Evolutionary conservation across 2,797 vertebrate species (phyloP), one percentile per base, ranked within the genome.

Genomic region (Dendrocincla tyrannina): DNA sequence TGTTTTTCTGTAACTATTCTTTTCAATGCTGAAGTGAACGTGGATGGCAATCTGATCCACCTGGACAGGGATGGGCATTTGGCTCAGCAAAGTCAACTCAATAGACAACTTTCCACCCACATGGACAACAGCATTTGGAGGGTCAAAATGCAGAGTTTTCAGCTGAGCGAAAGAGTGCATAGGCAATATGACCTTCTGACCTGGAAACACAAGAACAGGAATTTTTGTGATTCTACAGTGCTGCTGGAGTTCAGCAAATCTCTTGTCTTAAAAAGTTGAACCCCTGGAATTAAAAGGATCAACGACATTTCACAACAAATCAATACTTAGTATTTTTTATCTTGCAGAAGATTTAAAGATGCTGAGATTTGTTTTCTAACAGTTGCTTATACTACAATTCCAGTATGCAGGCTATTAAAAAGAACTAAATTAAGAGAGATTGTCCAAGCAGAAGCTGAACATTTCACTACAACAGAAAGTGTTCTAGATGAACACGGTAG

Each of bases 131-230:
- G 99, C 98, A 0, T 98, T 98, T 32, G 98, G 95, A 6, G 99
- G 99, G 20, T 95, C 97, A 72, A 99, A 99, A 85, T 98, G 98
- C 4, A 99, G 97, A 87, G 98, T 98, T 5, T 97, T 98, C 91
- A 99, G 98, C 83, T 98, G 98, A 33, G 99, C 98, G 11, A 99
- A 99, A 8, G 98, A 98, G 15, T 97, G 98, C 98, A 99, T 98
- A 84, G 98, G 98, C 81, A 99, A 97, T 35, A 98, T 80, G 46
- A 99, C 96, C 88, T 97, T 98, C 55, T 97, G 97, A 92, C 97
- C 99, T 99, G 96, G 4, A 80, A 93, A 91, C 13, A 75, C 13
- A 81, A 37, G 85, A 87, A 0, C 10, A 76, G 37, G 14, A 49
- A 63, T 84, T 89, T 89, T 90, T 49, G 70, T 39, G 74, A 52